A percentile compares a stretch with the other conserved stretches of the same genome.
Conservation (phyloP, 2,888 invertebrate species). For the Heteromurus nitidus region DNA sequence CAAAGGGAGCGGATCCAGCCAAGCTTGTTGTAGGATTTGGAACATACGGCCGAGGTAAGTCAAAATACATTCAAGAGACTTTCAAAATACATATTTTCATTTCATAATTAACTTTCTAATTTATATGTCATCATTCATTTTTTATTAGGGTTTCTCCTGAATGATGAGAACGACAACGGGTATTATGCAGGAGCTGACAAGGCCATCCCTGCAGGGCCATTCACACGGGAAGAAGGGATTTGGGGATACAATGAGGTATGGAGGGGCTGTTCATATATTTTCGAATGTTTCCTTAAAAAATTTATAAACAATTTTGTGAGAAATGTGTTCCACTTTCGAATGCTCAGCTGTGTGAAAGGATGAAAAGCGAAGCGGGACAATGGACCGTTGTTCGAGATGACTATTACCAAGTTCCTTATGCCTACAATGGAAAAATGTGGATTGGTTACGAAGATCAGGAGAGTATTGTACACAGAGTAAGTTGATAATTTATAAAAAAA, state of each 20-base stretch:
- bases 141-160: slow-evolving; percentile 16
- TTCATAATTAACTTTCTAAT: too few species aligned
- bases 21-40: slow-evolving; percentile 84
- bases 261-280: too few species aligned
- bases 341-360: slow-evolving; percentile 75
- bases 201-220: slow-evolving; percentile 75
- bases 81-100: too few species aligned
- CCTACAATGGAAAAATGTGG: slow-evolving; percentile 80
- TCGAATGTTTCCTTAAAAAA: too few species aligned
- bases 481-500: too few species aligned
- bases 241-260: slow-evolving; percentile 76
- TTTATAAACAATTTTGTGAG: too few species aligned
- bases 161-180: slow-evolving; percentile 75
- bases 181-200: slow-evolving; percentile 78
- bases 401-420: slow-evolving; percentile 81
- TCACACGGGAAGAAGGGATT: slow-evolving; percentile 75
- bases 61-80: too few species aligned
- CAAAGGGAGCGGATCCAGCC: slow-evolving; percentile 79
- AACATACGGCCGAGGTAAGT: slow-evolving; percentile 81
- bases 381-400: slow-evolving; percentile 80
- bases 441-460: slow-evolving; percentile 84
- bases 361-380: slow-evolving; percentile 58
- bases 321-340: too few species aligned
- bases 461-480: slow-evolving; percentile 79
- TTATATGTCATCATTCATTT: too few species aligned